Percentiles rank a stretch among this genome's conserved stretches.
Evolutionary conservation across 2,113 vertebrate genomes (phyloP).

Genomic region (Pardalotus punctatus): DNA sequence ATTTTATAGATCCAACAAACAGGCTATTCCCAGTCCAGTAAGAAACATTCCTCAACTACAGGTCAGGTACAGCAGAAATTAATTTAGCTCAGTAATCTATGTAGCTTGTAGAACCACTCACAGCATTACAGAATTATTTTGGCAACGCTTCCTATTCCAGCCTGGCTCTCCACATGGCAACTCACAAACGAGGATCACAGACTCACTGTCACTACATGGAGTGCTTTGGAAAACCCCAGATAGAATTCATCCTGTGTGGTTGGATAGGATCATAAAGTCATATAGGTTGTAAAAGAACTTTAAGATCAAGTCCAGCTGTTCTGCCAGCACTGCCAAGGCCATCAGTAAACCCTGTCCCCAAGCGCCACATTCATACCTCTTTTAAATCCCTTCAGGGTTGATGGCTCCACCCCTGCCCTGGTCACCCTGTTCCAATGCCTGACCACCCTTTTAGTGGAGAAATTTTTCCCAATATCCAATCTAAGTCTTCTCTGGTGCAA

Average conservation of each 20-base stretch:
- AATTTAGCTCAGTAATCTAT: not conserved
- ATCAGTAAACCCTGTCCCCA: not conserved
- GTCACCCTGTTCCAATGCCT: not conserved
- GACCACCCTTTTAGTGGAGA: not conserved
- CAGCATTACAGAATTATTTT: not conserved
- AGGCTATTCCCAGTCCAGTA: not conserved
- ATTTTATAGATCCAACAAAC: constrained; percentile 15
- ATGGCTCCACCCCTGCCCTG: not conserved
- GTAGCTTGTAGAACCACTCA: not conserved
- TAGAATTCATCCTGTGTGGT: not conserved
- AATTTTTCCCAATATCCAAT: not conserved
- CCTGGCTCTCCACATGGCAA: not conserved
- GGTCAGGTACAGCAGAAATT: not conserved
- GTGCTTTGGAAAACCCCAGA: not conserved
- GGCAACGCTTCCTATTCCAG: not conserved
- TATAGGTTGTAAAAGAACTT: not conserved
- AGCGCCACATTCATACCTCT: too few relatives aligned
- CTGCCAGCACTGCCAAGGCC: not conserved
- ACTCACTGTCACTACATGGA: not conserved
- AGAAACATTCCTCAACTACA: not conserved
- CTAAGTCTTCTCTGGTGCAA: not conserved
- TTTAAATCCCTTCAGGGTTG: not conserved
- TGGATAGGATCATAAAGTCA: not conserved
- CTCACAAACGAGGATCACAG: not conserved
- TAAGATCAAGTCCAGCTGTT: not conserved